Percentiles rank a stretch among this genome's conserved stretches.
Evolutionary conservation across 1,140 invertebrate species (phyloP).

Genomic region (Ostrea denselamellosa): DNA sequence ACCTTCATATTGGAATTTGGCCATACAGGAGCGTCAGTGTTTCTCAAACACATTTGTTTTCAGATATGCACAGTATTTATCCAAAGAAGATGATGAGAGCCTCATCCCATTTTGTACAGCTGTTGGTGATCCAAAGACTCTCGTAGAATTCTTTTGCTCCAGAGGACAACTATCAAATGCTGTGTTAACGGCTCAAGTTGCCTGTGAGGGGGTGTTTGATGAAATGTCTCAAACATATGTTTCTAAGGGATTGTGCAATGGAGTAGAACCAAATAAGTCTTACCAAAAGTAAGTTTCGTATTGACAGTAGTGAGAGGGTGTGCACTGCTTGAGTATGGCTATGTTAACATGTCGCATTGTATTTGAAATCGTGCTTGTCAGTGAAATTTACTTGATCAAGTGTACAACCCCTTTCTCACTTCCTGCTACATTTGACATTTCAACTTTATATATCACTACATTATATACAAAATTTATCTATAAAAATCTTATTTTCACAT

Average conservation of each 20-base stretch:
- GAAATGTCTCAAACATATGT: not conserved
- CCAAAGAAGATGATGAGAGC: slow-evolving; percentile 73
- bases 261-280: slow-evolving; percentile 36
- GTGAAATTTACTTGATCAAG: too few relatives aligned
- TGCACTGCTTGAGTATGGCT: not conserved
- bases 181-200: slow-evolving; percentile 70
- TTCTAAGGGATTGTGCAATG: slow-evolving; percentile 53
- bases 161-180: slow-evolving; percentile 74
- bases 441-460: too few relatives aligned
- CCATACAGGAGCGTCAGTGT: not conserved
- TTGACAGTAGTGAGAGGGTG: not conserved
- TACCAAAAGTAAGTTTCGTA: not conserved
- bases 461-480: too few relatives aligned
- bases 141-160: slow-evolving; percentile 73
- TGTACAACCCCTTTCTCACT: too few relatives aligned
- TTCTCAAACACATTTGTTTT: not conserved
- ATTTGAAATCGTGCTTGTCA: too few relatives aligned
- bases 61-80: slow-evolving; percentile 75
- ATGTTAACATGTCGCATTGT: too few relatives aligned
- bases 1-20: too few relatives aligned
- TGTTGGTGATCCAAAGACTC: slow-evolving; percentile 68
- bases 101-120: slow-evolving; percentile 74
- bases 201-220: slow-evolving; percentile 67
- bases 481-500: too few relatives aligned
- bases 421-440: too few relatives aligned